A percentile compares a stretch with the other conserved stretches of the same genome.
Evolutionary conservation across 1,140 invertebrate genomes (phyloP).

Genomic region (Ostrea denselamellosa): DNA sequence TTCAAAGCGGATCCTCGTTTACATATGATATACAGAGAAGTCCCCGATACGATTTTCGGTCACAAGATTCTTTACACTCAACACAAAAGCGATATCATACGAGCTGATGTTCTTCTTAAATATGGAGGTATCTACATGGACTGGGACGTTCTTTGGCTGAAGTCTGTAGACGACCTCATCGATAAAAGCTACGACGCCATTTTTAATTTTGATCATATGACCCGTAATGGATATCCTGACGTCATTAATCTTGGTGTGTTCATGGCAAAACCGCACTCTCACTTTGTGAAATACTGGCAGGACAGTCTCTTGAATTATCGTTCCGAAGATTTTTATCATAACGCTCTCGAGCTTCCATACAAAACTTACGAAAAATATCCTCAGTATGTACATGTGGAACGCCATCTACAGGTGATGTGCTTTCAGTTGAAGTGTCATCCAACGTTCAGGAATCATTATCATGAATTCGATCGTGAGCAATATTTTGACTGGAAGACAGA

Average conservation of each 20-base stretch:
- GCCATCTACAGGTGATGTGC: slow-evolving; percentile 69
- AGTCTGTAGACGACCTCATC: slow-evolving; percentile 62
- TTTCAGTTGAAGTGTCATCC: slow-evolving; percentile 71
- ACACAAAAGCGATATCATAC: slow-evolving; percentile 71
- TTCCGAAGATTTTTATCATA: slow-evolving; percentile 69
- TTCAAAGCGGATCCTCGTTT: slow-evolving; percentile 62
- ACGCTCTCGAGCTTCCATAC: slow-evolving; percentile 69
- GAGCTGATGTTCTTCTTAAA: slow-evolving; percentile 70
- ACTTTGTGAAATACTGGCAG: slow-evolving; percentile 67
- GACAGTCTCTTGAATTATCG: slow-evolving; percentile 65
- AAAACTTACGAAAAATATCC: slow-evolving; percentile 71
- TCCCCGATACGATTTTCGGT: slow-evolving; percentile 64
- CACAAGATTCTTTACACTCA: slow-evolving; percentile 65
- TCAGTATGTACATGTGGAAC: slow-evolving; percentile 65
- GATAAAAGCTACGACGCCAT: slow-evolving; percentile 64
- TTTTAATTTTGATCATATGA: slow-evolving; percentile 68
- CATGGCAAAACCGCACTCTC: slow-evolving; percentile 67
- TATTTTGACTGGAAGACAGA: slow-evolving; percentile 70
- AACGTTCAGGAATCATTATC: slow-evolving; percentile 63
- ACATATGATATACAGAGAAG: slow-evolving; percentile 62
- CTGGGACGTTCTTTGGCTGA: slow-evolving; percentile 73
- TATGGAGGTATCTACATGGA: slow-evolving; percentile 75
- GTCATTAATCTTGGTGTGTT: slow-evolving; percentile 72
- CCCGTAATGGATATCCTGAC: slow-evolving; percentile 63
- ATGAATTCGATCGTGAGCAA: slow-evolving; percentile 59